Conservation (phyloP, 2,888 invertebrate genomes). For the Cryptocephalus moraei region DNA sequence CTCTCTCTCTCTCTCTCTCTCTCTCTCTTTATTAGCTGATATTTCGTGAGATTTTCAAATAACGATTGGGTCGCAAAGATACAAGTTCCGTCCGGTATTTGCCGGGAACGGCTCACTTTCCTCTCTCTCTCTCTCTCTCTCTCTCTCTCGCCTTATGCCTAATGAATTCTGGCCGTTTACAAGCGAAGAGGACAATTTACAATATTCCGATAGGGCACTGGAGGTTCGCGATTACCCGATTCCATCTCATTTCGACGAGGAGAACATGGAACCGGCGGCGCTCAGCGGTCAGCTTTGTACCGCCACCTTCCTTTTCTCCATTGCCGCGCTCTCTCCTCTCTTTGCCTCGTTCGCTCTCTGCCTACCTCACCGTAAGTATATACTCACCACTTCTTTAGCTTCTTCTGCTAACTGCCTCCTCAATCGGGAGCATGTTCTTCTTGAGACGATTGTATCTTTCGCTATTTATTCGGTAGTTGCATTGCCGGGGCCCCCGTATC, state of each 20-base stretch:
- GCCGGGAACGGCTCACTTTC: no score
- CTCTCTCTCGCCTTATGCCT: not conserved
- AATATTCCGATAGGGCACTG: constrained; percentile 19
- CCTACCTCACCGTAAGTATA: constrained; percentile 15
- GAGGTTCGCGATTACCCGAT: constrained; percentile 15
- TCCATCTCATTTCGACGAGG: constrained; percentile 8
- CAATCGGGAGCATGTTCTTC: constrained; percentile 37
- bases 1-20: no score
- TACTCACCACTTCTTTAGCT: no score
- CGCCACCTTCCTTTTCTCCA: no score
- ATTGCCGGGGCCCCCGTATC: constrained; percentile 30
- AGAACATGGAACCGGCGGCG: constrained; percentile 19
- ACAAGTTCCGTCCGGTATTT: no score
- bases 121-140: no score
- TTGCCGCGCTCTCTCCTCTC: no score
- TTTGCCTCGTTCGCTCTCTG: constrained; percentile 2
- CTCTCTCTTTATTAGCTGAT: no score
- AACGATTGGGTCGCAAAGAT: no score
- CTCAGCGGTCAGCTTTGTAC: constrained; percentile 24
- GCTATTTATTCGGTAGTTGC: constrained; percentile 40
- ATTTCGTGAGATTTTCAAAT: no score
- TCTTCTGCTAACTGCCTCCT: constrained; percentile 8
- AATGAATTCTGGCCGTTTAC: constrained; percentile 16
- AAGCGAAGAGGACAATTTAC: constrained; percentile 15
- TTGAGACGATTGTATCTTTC: constrained; percentile 35